Base-by-base conservation (phyloP, 2,888 invertebrate species). In the Cephonodes hylas region DNA sequence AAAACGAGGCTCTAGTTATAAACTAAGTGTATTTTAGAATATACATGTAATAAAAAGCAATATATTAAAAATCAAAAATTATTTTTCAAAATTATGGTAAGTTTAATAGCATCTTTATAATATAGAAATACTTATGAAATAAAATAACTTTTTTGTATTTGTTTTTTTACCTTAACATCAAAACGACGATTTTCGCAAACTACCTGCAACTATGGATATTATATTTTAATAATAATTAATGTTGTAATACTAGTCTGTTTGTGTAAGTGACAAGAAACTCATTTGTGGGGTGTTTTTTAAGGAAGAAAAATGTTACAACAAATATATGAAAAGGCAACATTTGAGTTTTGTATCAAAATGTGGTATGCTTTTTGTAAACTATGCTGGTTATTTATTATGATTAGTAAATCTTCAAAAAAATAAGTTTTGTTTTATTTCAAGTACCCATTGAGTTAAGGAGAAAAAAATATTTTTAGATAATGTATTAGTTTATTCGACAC, bases 381-480 rank as follows among this genome's bases (percentile, higher is more conserved):
- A 89, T 80, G 86, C 84, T 84, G 85, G 86, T 91, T 91, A 91
- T 91, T 90, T 91, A 90, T 89, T 91, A 84, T 77, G 79, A 81
- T 89, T 89, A 88, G 86, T 86, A 87, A 89, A 89, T 85, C 85
- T 89, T 89, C 81, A 79, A 80, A 86, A 88, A 81, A 77, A 80
- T 71, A 57, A 63, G 60, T 63, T 63, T 69, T 77, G 72, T 85
- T 84, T 86, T 83, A 80, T 83, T 86, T 75, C 2, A 18, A 31
- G 13, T 8, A 23, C 10, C 13, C 2, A 8, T 44, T 8, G 2
- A 10, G 20, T 44, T 42, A 2, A 7, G 10, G 34, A 10, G 3
- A 34, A 13, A 10, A 34, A 34, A 34, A 34, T 34, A 13, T 34
- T 34, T 34, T 2, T 10, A 0, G 13, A 6, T 1, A 10, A 13